phyloP scores from a whole-genome alignment of 2,113 vertebrate genomes.

The Perccottus glenii region DNA sequence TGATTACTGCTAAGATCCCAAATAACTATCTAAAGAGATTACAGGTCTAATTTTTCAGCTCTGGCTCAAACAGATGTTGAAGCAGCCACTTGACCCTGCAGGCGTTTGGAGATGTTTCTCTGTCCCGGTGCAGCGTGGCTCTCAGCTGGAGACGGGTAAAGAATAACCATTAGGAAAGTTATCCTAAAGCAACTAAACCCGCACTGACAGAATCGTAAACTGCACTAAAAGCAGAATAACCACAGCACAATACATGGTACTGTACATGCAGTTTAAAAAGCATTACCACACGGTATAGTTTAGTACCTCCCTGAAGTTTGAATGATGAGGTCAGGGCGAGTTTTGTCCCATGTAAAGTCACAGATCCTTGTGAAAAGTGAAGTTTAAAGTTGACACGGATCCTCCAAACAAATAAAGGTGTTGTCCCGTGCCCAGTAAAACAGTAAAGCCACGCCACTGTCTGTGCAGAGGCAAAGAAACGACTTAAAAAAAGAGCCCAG shows the following conservation, averaged over 20 bases:
- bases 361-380: slow-evolving; percentile 25
- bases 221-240: slow-evolving; percentile 18
- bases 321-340: slow-evolving; percentile 9
- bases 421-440: slow-evolving; percentile 33
- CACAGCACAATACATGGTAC: slow-evolving; percentile 13
- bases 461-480: slow-evolving; percentile 26
- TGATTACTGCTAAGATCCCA: too few relatives aligned
- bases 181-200: slow-evolving; percentile 40
- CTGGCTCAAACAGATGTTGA: slow-evolving; percentile 24
- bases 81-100: slow-evolving; percentile 41
- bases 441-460: slow-evolving; percentile 24
- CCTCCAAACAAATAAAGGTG: slow-evolving; percentile 49
- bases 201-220: slow-evolving; percentile 34
- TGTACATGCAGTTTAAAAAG: slow-evolving; percentile 7
- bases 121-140: slow-evolving; percentile 48
- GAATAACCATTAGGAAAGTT: slow-evolving; percentile 55
- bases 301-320: not conserved
- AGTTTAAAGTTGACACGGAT: slow-evolving; percentile 28
- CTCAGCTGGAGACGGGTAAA: slow-evolving; percentile 56
- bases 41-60: not conserved
- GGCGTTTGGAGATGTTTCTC: slow-evolving; percentile 47
- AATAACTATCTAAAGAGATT: too few relatives aligned
- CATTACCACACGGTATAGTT: slow-evolving; percentile 9
- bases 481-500: slow-evolving; percentile 36
- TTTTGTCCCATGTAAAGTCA: slow-evolving; percentile 13